Base-by-base conservation (phyloP, 1,140 invertebrate species). In the Ladona fulva region DNA sequence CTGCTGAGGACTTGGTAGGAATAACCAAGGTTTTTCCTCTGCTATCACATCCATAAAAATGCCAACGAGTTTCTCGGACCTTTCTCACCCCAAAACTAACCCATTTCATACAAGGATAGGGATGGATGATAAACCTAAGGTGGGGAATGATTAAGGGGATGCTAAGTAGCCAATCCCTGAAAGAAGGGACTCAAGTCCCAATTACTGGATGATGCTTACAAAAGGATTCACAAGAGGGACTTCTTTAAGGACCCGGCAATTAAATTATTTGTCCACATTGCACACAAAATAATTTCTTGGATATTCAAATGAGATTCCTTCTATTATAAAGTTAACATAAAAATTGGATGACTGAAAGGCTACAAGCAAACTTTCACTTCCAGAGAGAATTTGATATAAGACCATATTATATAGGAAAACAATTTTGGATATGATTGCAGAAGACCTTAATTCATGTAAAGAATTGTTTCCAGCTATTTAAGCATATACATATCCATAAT, bases 111-210 rank as follows among this genome's bases (percentile, higher is more conserved):
- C 52, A 42, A 25, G 75, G 75, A 76, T 29, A 37, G 42, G 24
- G 42, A 76, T 24, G 75, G 25, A 25, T 74, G 42, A 42, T 24
- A 76, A 37, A 76, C 75, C 75, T 37, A 29, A 76, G 42, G 52
- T 66, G 42, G 24, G 42, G 25, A 29, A 25, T 25, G 22, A 42
- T 37, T n/a, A 76, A 42, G 25, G 25, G 75, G 22, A 76, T 24
- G 75, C 75, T 19, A 82, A 82, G 80, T 82, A 83, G 83, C 85
- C 84, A 85, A 82, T 81, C 84, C 84, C 82, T 83, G 83, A 83
- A 83, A 82, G 85, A 85, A 85, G 84, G 83, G 85, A 83, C 82
- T 78, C 82, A 83, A 84, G 85, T 85, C 85, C 86, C 85, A 84
- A 84, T 85, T 84, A 37, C 29, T 37, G 29, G 29, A 37, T 84